A percentile compares a stretch with the other conserved stretches of the same genome.
These are phyloP conservation scores for Araneus ventricosus DNA, from an alignment of 1,140 invertebrate species.

Conservation along the genomic window DNA sequence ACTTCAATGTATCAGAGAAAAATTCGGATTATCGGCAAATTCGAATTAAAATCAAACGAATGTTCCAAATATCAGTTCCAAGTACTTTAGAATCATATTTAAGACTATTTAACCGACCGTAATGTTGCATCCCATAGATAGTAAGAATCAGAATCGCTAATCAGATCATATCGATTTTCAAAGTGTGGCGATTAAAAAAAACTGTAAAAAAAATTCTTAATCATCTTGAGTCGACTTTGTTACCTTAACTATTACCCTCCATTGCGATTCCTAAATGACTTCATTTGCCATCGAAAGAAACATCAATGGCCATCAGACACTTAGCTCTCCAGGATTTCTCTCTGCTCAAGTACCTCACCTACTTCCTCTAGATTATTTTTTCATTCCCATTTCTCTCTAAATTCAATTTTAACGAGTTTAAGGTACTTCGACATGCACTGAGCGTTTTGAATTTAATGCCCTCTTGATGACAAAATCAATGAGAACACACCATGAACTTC, in stretches of 20 bases:
- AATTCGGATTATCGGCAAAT: too few species aligned
- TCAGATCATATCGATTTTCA: background rate
- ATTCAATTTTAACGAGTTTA: constrained; percentile 35
- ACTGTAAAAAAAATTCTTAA: background rate
- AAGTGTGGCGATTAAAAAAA: background rate
- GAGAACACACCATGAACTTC: background rate
- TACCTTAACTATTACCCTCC: background rate
- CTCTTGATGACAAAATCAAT: constrained; percentile 61
- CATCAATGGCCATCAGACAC: constrained; percentile 22
- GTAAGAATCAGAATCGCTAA: background rate
- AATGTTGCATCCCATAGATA: too few species aligned
- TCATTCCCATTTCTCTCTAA: background rate
- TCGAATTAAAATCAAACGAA: too few species aligned
- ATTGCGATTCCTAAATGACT: background rate
- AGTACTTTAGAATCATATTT: too few species aligned
- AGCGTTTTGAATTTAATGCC: constrained; percentile 42
- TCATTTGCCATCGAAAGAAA: constrained; percentile 7
- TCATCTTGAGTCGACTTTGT: background rate
- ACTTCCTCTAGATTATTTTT: background rate
- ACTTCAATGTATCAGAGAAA: too few species aligned
- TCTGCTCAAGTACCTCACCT: constrained; percentile 20
- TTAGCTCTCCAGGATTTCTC: background rate
- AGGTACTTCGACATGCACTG: background rate
- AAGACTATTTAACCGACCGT: too few species aligned
- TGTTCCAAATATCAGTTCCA: too few species aligned